Percentiles rank a stretch among this genome's conserved stretches.
These are phyloP conservation scores for Deilephila elpenor DNA, from an alignment of 2,888 invertebrate species.

Conservation along the genomic window DNA sequence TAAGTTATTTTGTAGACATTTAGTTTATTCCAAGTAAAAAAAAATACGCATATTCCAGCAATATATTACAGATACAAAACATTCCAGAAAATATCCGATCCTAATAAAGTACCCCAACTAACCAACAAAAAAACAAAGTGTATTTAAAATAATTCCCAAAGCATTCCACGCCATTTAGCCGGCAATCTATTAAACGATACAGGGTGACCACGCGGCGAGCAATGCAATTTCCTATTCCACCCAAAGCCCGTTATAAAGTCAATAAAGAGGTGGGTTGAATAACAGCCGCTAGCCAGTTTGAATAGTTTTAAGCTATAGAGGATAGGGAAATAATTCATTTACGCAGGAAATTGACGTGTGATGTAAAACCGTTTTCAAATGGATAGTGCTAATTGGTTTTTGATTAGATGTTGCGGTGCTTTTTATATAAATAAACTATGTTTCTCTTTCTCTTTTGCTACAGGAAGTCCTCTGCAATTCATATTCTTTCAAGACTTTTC, in stretches of 20 bases:
- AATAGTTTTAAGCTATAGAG: conserved; percentile 26
- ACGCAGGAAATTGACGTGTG: neutral
- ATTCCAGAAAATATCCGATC: neutral
- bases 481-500: too few relatives aligned
- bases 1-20: too few relatives aligned
- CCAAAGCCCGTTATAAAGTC: conserved; percentile 31
- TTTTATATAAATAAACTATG: too few relatives aligned
- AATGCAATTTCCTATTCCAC: conserved; percentile 30
- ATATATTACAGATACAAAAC: too few relatives aligned
- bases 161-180: conserved; percentile 9
- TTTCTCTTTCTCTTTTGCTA: too few relatives aligned
- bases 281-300: conserved; percentile 21
- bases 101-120: neutral
- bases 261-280: conserved; percentile 32
- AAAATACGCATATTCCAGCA: too few relatives aligned
- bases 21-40: too few relatives aligned
- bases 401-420: neutral
- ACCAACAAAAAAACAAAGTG: neutral
- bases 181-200: conserved; percentile 9
- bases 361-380: conserved; percentile 2
- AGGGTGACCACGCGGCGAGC: conserved; percentile 17
- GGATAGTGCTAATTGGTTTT: neutral
- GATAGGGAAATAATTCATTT: conserved; percentile 19
- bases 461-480: too few relatives aligned
- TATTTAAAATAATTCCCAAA: conserved; percentile 2